A percentile compares a stretch with the other conserved stretches of the same genome.
Evolutionary conservation across 2,797 vertebrate species (phyloP).

Genomic region (Eleutherodactylus coqui): DNA sequence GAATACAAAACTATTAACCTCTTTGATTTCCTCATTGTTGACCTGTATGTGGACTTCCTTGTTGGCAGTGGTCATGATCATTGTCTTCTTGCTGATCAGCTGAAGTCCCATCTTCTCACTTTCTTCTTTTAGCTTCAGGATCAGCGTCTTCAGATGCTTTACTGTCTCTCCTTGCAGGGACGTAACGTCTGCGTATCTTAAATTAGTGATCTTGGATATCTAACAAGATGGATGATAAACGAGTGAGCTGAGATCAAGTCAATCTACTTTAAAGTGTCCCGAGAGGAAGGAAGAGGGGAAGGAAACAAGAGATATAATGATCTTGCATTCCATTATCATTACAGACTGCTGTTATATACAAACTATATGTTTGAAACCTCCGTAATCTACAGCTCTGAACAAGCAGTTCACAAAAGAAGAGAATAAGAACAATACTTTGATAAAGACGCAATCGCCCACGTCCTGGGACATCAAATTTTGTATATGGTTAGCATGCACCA

Average conservation of each 20-base stretch:
- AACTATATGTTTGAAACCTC: background rate
- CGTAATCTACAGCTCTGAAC: background rate
- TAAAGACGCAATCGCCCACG: background rate
- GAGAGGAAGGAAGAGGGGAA: background rate
- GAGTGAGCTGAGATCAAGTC: background rate
- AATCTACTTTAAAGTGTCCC: background rate
- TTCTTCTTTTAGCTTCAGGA: too few species aligned
- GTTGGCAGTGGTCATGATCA: too few species aligned
- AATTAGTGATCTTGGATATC: too few species aligned
- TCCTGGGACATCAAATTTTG: background rate
- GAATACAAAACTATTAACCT: too few species aligned
- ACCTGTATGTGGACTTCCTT: too few species aligned
- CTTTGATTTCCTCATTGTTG: too few species aligned
- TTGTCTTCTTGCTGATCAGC: too few species aligned
- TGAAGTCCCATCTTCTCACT: too few species aligned
- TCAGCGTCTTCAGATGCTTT: too few species aligned
- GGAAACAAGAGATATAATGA: background rate
- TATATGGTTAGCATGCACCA: background rate
- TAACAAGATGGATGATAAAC: too few species aligned
- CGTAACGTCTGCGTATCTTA: too few species aligned
- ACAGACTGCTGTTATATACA: background rate
- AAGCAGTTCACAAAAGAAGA: background rate
- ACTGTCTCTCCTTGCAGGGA: too few species aligned
- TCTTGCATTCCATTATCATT: background rate
- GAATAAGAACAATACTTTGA: background rate